A percentile compares a stretch with the other conserved stretches of the same genome.
These are phyloP conservation scores for Protodeltote pygarga DNA, from an alignment of 2,888 invertebrate genomes.

Conservation along the genomic window DNA sequence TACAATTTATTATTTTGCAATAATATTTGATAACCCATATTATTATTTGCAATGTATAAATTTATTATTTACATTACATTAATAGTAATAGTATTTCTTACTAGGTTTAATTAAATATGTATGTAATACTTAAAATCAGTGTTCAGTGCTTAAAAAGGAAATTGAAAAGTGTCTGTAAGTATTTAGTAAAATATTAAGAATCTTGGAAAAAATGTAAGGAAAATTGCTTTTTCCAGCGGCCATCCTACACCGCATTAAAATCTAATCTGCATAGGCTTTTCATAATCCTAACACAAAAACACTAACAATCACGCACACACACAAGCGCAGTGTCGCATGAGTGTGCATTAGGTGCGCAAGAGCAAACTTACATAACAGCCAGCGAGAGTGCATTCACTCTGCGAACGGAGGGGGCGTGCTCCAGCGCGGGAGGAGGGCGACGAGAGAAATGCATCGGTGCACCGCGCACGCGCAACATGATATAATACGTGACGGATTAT, in stretches of 20 bases:
- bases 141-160: constrained; percentile 14
- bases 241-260: constrained; percentile 44
- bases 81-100: too few relatives aligned
- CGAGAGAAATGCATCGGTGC: constrained; percentile 73
- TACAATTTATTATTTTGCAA: too few relatives aligned
- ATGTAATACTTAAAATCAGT: too few relatives aligned
- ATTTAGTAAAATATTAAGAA: constrained; percentile 8
- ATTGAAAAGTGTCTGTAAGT: constrained; percentile 16
- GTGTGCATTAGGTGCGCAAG: constrained; percentile 56
- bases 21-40: too few relatives aligned
- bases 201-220: constrained; percentile 33
- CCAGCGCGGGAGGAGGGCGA: constrained; percentile 29
- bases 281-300: constrained; percentile 52
- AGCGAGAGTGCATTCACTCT: constrained; percentile 84
- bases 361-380: constrained; percentile 73
- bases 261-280: constrained; percentile 59
- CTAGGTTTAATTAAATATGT: too few relatives aligned
- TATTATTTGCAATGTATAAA: too few relatives aligned
- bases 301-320: constrained; percentile 54
- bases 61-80: too few relatives aligned
- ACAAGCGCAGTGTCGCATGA: constrained; percentile 18
- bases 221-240: constrained; percentile 29
- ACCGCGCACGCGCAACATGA: constrained; percentile 60
- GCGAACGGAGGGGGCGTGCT: constrained; percentile 29
- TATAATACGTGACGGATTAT: constrained; percentile 55